Conservation (phyloP, 1,140 invertebrate genomes). For the Bombus polaris region DNA sequence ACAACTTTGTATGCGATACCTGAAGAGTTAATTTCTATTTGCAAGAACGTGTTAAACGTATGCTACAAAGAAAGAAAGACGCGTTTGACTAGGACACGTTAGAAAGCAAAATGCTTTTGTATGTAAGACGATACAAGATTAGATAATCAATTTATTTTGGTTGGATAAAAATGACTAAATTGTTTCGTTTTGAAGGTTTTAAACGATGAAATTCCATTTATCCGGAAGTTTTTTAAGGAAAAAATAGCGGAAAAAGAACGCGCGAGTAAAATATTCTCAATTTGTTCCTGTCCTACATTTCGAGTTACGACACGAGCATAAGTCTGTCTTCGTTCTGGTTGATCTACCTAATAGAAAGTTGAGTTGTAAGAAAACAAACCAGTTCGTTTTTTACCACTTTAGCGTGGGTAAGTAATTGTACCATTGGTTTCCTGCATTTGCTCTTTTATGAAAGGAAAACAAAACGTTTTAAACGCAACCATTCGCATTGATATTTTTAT, state of each 20-base stretch:
- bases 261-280: neutral
- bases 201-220: neutral
- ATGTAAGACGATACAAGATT: neutral
- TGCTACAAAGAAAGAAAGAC: slow-evolving; percentile 60
- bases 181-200: neutral
- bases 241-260: neutral
- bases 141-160: neutral
- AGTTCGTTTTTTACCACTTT: neutral
- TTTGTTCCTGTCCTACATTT: neutral
- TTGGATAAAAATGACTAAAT: no score
- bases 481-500: no score
- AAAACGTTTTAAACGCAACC: no score
- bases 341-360: slow-evolving; percentile 8
- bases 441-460: neutral
- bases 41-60: slow-evolving; percentile 49
- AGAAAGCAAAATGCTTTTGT: neutral
- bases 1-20: slow-evolving; percentile 34
- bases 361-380: neutral
- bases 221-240: no score
- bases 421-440: neutral
- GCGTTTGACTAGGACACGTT: neutral
- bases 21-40: slow-evolving; percentile 44
- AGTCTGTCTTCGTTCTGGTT: neutral
- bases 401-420: neutral
- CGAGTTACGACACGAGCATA: neutral